Evolutionary conservation across 2,888 invertebrate genomes (phyloP).

Genomic region (Abrostola triplasia): DNA sequence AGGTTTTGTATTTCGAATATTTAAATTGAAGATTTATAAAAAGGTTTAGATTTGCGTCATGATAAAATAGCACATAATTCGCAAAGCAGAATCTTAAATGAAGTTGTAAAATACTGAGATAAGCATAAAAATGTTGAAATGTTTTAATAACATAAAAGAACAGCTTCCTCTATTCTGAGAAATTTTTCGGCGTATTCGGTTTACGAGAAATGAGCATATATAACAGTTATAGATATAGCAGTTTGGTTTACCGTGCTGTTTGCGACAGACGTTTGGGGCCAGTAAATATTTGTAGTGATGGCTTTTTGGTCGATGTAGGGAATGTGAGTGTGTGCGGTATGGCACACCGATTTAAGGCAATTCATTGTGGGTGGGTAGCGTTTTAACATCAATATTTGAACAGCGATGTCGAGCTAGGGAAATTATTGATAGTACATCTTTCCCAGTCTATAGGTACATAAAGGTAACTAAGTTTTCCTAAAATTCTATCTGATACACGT

Average conservation of each 20-base stretch:
- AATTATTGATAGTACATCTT: too few relatives aligned
- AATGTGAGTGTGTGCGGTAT: too few relatives aligned
- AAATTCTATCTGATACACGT: too few relatives aligned
- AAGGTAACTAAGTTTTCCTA: too few relatives aligned
- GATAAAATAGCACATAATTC: background rate
- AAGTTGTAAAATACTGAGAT: background rate
- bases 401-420: too few relatives aligned
- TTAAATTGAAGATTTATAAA: too few relatives aligned
- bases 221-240: conserved; percentile 2
- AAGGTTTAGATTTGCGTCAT: too few relatives aligned
- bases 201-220: conserved; percentile 8
- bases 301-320: background rate
- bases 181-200: conserved; percentile 8
- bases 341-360: too few relatives aligned
- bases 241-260: conserved; percentile 14
- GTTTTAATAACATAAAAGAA: conserved; percentile 5
- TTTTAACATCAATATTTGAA: too few relatives aligned
- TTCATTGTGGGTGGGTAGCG: too few relatives aligned
- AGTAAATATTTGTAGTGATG: conserved; percentile 10
- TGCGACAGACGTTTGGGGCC: background rate
- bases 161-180: conserved; percentile 6
- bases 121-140: background rate
- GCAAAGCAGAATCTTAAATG: background rate
- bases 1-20: too few relatives aligned
- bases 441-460: too few relatives aligned